Percentiles rank a stretch among this genome's conserved stretches.
phyloP scores from a whole-genome alignment of 1,140 invertebrate genomes.

The Drosophila littoralis region DNA sequence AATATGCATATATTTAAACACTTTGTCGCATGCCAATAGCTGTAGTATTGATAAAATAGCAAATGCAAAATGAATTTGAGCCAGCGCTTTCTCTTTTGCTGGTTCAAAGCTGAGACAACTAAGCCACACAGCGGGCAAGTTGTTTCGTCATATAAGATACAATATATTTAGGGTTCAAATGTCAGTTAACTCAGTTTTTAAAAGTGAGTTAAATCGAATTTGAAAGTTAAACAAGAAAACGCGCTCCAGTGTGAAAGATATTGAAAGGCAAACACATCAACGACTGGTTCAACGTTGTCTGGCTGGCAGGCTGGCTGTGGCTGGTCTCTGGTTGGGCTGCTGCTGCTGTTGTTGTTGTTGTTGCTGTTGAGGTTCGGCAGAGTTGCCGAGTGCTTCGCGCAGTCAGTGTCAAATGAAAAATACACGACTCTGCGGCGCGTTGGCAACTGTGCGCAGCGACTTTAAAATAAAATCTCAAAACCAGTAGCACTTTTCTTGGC shows the following conservation, averaged over 20 bases:
- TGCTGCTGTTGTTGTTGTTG: conserved; percentile 29
- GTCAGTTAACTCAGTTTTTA: no score
- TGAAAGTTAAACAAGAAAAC: conserved; percentile 6
- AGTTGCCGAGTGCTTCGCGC: conserved; percentile 53
- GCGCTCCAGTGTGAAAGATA: conserved; percentile 58
- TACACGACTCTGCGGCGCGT: conserved; percentile 61
- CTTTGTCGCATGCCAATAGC: no score
- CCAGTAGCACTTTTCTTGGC: conserved; percentile 79
- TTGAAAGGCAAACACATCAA: conserved; percentile 64
- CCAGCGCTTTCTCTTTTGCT: no score
- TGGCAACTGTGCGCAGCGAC: conserved; percentile 44
- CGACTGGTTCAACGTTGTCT: conserved; percentile 55
- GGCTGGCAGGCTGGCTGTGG: conserved; percentile 30
- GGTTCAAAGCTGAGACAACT: no score
- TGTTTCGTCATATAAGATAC: background rate
- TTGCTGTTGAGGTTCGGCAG: conserved; percentile 46
- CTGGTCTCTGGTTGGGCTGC: conserved; percentile 20
- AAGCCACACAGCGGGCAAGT: no score
- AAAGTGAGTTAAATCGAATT: background rate
- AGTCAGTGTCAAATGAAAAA: conserved; percentile 52
- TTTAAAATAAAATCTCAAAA: conserved; percentile 69
- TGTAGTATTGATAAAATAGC: no score
- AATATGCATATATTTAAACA: no score
- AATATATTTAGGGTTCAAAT: no score
- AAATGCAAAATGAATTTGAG: no score